phyloP scores from a whole-genome alignment of 2,113 vertebrate genomes.

The Trogon melanurus region DNA sequence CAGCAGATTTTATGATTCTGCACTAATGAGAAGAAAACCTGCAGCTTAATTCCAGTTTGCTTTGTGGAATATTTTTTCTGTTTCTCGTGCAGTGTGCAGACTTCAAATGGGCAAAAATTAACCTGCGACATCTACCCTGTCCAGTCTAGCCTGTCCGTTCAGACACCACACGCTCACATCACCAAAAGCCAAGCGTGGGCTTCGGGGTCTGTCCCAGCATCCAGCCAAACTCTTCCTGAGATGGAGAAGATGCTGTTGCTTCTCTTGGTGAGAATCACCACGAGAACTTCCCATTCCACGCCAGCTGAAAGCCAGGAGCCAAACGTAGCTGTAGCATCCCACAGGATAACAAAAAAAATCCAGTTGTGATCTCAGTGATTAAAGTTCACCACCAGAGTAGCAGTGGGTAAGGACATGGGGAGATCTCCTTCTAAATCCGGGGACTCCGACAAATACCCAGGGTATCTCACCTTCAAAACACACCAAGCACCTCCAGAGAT shows the following conservation, averaged over 20 bases:
- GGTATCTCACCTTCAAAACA: background rate
- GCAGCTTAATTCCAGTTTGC: background rate
- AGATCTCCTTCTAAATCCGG: background rate
- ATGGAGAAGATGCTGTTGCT: background rate
- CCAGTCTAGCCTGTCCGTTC: background rate
- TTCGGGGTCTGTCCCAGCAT: background rate
- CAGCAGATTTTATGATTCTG: slow-evolving; percentile 48
- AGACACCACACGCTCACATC: rapidly evolving
- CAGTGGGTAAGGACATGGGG: no score
- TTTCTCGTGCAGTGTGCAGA: background rate
- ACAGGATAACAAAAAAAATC: background rate
- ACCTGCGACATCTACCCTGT: background rate
- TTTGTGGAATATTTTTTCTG: background rate
- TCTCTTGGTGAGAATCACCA: background rate
- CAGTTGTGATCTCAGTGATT: background rate
- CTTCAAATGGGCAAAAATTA: background rate
- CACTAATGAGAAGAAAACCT: slow-evolving; percentile 54
- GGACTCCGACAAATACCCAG: background rate
- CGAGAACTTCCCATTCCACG: background rate
- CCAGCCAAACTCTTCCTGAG: background rate
- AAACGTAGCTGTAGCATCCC: background rate
- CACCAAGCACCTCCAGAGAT: background rate
- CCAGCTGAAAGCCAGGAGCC: background rate
- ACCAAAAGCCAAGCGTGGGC: background rate
- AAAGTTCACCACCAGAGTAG: background rate